Evolutionary conservation across 1,140 invertebrate genomes (phyloP), one percentile per base, ranked within the genome.

Genomic region (Euschistus heros): DNA sequence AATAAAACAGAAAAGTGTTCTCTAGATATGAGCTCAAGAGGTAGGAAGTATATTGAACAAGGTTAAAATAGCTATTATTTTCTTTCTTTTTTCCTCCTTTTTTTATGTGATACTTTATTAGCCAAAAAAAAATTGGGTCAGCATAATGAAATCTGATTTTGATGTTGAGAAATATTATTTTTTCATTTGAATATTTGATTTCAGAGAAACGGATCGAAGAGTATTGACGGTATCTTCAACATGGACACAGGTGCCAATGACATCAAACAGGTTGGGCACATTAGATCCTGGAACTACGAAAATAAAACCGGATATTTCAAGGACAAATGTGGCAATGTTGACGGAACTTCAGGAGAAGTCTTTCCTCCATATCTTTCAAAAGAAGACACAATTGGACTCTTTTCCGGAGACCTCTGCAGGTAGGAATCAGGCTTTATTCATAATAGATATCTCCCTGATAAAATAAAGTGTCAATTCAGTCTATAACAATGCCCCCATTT

Each of bases 271-370:
- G 77, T 89, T 50, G 88, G 88, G 0, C 77, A 82, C 15, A 76
- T 89, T 30, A 75, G 80, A 44, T 73, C 77, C 2, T 91, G 88
- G 88, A 86, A 90, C 69, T 79, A 85, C 66, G 73, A 76, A 22
- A 80, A 81, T 18, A 75, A 78, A 3, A 82, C 84, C 0, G 76
- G 75, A 0, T 86, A 75, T 72, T 88, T 82, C 69, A 76, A 76
- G 0, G 83, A 79, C 7, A 75, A 78, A 18, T 82, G 81, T 67
- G 80, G 80, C 65, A 62, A 76, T 67, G 75, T 86, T 22, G 76
- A 81, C 64, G 88, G 88, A 13, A 88, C 86, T 20, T 84, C 83
- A 0, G 89, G 89, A 0, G 88, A 90, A 75, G 86, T 89, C 71
- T 86, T 87, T 73, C 82, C 86, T 0, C 84, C 83, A 4, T 75